These are phyloP conservation scores for Leptura quadrifasciata DNA, from an alignment of 2,888 invertebrate genomes.

Conservation along the genomic window DNA sequence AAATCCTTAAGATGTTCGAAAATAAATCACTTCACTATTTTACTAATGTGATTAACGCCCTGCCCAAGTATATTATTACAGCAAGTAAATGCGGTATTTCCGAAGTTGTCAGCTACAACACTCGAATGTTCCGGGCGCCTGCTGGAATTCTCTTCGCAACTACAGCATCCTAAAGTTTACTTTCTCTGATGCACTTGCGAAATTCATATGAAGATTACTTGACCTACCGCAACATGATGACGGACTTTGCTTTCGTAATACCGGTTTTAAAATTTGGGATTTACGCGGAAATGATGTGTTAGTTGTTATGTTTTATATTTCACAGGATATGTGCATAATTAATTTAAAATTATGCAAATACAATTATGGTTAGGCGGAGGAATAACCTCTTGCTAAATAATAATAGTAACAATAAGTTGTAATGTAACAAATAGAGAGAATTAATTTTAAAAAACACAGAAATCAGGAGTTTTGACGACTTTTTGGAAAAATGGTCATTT, in stretches of 20 bases:
- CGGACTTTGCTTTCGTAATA: neutral
- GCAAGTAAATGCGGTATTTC: neutral
- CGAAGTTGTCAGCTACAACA: neutral
- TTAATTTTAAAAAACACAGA: too few species aligned
- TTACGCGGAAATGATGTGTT: slow-evolving; percentile 22
- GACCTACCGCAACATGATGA: slow-evolving; percentile 12
- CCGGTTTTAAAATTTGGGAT: neutral
- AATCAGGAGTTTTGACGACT: too few species aligned
- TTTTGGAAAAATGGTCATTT: too few species aligned
- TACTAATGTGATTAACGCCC: neutral
- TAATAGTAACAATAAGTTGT: too few species aligned
- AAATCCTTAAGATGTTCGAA: too few species aligned
- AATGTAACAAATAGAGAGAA: too few species aligned
- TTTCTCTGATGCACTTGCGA: slow-evolving; percentile 26
- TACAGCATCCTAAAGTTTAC: slow-evolving; percentile 18
- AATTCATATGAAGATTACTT: neutral
- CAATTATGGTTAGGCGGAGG: too few species aligned
- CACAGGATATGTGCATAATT: too few species aligned
- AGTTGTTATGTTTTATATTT: too few species aligned
- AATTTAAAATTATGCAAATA: too few species aligned
- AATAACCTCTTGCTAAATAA: too few species aligned
- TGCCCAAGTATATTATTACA: neutral
- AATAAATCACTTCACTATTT: too few species aligned
- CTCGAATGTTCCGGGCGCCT: neutral
- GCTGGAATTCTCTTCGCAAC: slow-evolving; percentile 1